phyloP scores from a whole-genome alignment of 2,113 vertebrate species.

The Prietella phreatophila region DNA sequence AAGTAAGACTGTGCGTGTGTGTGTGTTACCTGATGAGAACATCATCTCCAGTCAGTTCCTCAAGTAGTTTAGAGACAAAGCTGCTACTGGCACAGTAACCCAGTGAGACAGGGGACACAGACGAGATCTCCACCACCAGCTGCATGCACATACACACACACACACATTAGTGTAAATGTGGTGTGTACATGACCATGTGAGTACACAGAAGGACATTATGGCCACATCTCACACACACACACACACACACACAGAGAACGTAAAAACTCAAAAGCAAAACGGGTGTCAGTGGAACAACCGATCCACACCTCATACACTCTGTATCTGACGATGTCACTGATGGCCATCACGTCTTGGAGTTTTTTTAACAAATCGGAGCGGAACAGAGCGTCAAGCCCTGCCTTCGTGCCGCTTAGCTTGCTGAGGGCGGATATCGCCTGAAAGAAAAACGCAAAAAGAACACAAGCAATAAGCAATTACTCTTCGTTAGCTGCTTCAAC shows the following conservation, averaged over 20 bases:
- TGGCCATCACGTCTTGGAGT: conserved; percentile 85
- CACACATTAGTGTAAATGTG: background rate
- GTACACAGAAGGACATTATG: background rate
- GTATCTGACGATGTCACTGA: conserved; percentile 85
- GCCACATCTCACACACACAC: background rate
- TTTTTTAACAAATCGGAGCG: conserved; percentile 78
- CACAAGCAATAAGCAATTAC: background rate
- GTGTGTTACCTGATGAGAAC: conserved; percentile 84
- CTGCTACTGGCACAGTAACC: conserved; percentile 82
- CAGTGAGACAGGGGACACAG: conserved; percentile 81
- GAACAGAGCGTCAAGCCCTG: conserved; percentile 85
- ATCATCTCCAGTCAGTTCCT: conserved; percentile 89
- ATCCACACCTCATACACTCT: conserved; percentile 86
- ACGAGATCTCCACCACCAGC: conserved; percentile 86
- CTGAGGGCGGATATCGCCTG: conserved; percentile 85
- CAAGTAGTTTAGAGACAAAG: conserved; percentile 82
- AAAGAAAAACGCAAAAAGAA: conserved; percentile 36
- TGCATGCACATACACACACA: conserved; percentile 54
- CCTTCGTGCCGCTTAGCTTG: conserved; percentile 76
- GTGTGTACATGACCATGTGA: background rate
- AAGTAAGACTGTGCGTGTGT: background rate
- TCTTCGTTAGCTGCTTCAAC: background rate
- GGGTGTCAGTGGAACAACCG: background rate
- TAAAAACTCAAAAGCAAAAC: background rate
- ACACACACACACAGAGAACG: background rate